Evolutionary conservation across 2,797 vertebrate species (phyloP).

Genomic region (Nyctibius grandis): DNA sequence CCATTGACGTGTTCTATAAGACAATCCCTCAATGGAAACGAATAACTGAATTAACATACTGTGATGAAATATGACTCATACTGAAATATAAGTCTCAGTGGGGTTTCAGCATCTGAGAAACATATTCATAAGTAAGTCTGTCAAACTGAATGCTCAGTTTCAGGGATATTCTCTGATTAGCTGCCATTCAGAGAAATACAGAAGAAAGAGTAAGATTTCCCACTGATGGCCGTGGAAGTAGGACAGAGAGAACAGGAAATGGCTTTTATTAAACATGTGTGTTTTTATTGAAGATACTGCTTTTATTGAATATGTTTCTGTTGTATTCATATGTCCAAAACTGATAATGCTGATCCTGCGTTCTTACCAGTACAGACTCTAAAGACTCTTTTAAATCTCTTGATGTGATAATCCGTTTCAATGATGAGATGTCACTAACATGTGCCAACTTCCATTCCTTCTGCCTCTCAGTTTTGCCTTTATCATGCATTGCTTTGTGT

Average conservation of each 20-base stretch:
- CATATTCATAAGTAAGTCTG: constrained; percentile 42
- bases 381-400: background rate
- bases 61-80: constrained; percentile 26
- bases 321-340: background rate
- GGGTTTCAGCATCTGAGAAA: constrained; percentile 51
- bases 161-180: constrained; percentile 30
- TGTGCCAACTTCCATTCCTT: background rate
- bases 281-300: background rate
- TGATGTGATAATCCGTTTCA: background rate
- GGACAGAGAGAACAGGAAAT: background rate
- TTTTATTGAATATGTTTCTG: background rate
- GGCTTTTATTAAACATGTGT: background rate
- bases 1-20: constrained; percentile 36
- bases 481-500: background rate
- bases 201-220: constrained; percentile 28
- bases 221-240: background rate
- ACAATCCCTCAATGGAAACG: constrained; percentile 44
- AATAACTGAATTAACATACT: constrained; percentile 48
- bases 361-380: background rate
- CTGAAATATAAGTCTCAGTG: constrained; percentile 25
- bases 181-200: constrained; percentile 12
- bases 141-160: constrained; percentile 33
- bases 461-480: background rate
- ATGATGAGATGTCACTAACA: background rate
- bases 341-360: background rate